phyloP scores from a whole-genome alignment of 2,888 invertebrate genomes.

The Epinotia nisella region DNA sequence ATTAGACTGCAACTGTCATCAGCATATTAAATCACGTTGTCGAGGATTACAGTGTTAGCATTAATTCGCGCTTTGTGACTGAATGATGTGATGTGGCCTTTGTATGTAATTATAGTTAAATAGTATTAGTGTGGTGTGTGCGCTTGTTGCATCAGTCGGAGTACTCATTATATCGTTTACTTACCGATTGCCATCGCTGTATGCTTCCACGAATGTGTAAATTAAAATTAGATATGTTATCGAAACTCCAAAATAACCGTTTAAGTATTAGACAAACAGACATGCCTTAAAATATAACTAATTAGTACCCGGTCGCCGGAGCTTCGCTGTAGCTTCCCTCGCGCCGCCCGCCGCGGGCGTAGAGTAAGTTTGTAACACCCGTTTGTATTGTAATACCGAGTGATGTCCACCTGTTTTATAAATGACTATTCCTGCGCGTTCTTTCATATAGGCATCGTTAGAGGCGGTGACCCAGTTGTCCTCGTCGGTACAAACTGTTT shows the following conservation, averaged over 20 bases:
- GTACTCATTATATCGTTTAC: constrained; percentile 67
- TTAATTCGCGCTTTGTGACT: constrained; percentile 82
- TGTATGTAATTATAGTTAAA: constrained; percentile 77
- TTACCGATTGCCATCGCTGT: constrained; percentile 64
- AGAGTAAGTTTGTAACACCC: constrained; percentile 39
- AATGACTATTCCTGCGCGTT: constrained; percentile 80
- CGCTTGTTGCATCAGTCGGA: constrained; percentile 79
- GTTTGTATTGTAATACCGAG: constrained; percentile 68
- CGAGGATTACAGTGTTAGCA: constrained; percentile 65
- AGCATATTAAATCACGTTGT: constrained; percentile 52
- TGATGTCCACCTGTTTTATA: constrained; percentile 77
- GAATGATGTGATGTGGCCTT: constrained; percentile 85
- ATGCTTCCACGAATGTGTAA: constrained; percentile 78
- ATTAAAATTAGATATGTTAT: constrained; percentile 59
- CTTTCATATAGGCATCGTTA: constrained; percentile 62
- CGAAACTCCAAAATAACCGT: constrained; percentile 67
- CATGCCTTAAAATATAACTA: constrained; percentile 69
- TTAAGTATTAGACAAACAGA: constrained; percentile 71
- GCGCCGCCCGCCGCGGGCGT: constrained; percentile 11
- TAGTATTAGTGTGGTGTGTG: constrained; percentile 74
- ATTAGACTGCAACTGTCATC: constrained; percentile 49
- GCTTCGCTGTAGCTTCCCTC: constrained; percentile 27
- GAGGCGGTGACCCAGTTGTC: constrained; percentile 75
- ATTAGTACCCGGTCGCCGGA: constrained; percentile 42
- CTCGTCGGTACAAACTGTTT: constrained; percentile 80